Percentiles rank a stretch among this genome's conserved stretches.
phyloP scores from a whole-genome alignment of 2,888 invertebrate genomes.

The Monoplex corrugatus region DNA sequence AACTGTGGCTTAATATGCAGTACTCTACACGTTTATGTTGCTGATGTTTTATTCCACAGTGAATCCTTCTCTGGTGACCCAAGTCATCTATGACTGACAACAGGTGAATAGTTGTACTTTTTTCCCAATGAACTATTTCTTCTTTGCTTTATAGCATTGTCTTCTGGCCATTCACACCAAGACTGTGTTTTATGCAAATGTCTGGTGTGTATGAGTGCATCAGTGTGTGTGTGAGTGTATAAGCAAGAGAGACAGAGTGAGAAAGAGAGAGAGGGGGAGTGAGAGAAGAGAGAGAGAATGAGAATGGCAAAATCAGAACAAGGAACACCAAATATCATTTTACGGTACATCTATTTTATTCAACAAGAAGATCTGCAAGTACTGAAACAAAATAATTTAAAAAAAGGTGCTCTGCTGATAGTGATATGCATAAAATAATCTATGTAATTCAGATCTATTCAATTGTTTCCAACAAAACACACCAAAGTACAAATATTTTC shows the following conservation, averaged over 20 bases:
- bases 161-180: no score
- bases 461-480: neutral
- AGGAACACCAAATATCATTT: neutral
- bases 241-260: neutral
- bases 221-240: neutral
- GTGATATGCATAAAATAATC: conserved; percentile 18
- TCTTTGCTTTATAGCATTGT: no score
- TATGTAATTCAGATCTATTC: conserved; percentile 29
- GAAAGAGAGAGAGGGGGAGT: neutral
- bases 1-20: no score
- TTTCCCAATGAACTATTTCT: no score
- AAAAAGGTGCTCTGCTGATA: conserved; percentile 27
- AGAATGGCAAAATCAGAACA: neutral
- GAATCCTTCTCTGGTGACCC: no score
- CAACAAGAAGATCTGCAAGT: conserved; percentile 32
- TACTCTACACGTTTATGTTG: no score
- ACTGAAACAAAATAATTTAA: conserved; percentile 6
- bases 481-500: neutral
- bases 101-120: no score
- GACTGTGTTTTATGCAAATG: no score
- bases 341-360: conserved; percentile 35
- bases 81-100: no score
- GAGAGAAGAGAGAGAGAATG: neutral
- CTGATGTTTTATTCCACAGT: no score
- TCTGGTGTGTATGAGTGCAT: neutral